Base-by-base conservation (phyloP, 2,797 vertebrate genomes). In the Phoebastria nigripes region DNA sequence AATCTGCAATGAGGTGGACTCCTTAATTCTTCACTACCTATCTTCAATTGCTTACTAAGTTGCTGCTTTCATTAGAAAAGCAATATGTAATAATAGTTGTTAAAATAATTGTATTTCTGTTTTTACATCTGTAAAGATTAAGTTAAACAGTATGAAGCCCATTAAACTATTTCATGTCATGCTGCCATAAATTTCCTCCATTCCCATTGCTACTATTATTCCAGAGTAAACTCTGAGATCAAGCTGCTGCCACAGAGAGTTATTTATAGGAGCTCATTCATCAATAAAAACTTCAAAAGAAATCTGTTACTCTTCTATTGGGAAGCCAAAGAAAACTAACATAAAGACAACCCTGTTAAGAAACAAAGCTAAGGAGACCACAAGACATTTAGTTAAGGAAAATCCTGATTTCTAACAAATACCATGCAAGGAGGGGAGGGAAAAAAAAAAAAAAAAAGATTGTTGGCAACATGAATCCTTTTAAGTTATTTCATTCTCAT, bases 231-330 rank as follows among this genome's bases (percentile, higher is more conserved):
- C 96, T 94, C 84, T 87, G 97, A 97, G 97, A 97, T 96, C 91
- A 94, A 97, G 96, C 93, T 91, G 97, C 97, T 96, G 95, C 98
- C 97, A 97, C 70, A 76, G 77, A 95, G 95, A 97, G 97, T 97
- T 98, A 98, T 98, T 98, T 98, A 98, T 98, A 98, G 98, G 97
- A 91, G 96, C 96, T 97, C 97, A 97, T 98, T 98, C 97, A 98
- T 98, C 98, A 98, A 97, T 98, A 97, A 98, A 98, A 98, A 98
- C 97, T 98, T 98, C 98, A 98, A 98, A 98, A 97, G 96, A 96
- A 97, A 98, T 97, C 96, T 96, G 94, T 97, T 97, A 86, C 94
- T 96, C 97, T 98, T 98, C 97, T 97, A 94, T 97, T 94, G 96
- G 96, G 92, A 96, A 97, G 97, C 98, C 97, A 98, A 98, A 97